Evolutionary conservation across 1,140 invertebrate species (phyloP).

Genomic region (Zaprionus ornatus): DNA sequence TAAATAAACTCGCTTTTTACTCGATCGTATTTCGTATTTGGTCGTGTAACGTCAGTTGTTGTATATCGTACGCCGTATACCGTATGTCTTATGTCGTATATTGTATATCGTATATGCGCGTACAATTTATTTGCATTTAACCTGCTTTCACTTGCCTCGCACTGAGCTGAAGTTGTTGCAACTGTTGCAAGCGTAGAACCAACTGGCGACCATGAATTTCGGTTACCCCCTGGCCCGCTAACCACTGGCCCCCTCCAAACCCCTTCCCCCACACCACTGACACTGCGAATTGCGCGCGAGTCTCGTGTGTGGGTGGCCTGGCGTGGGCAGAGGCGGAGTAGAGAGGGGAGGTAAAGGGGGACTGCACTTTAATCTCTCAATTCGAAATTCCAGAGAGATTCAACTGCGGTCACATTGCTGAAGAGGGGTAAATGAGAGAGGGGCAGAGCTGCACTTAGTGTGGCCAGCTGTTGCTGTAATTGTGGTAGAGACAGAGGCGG

Average conservation of each 20-base stretch:
- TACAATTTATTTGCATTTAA: conserved; percentile 81
- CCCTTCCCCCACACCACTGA: neutral
- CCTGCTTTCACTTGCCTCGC: conserved; percentile 74
- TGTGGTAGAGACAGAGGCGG: neutral
- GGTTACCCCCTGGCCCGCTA: neutral
- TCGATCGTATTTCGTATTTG: neutral
- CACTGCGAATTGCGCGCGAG: conserved; percentile 14
- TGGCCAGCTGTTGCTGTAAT: neutral
- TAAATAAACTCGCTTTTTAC: conserved; percentile 9
- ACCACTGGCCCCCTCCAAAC: neutral
- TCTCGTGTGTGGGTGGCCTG: conserved; percentile 27
- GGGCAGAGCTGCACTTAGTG: neutral
- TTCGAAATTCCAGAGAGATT: conserved; percentile 60
- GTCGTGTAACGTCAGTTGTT: neutral
- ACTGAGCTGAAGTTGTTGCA: conserved; percentile 33
- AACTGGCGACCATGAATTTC: conserved; percentile 32
- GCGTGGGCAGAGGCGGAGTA: neutral
- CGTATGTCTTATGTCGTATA: conserved; percentile 6
- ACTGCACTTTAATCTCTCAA: conserved; percentile 75
- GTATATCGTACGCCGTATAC: conserved; percentile 4
- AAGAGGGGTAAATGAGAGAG: conserved; percentile 17
- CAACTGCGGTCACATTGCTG: conserved; percentile 30
- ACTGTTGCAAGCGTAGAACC: conserved; percentile 58
- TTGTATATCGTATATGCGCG: conserved; percentile 3
- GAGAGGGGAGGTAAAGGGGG: neutral